A percentile compares a stretch with the other conserved stretches of the same genome.
phyloP scores from a whole-genome alignment of 23 tunicate species.

The Halocynthia aurantium region DNA sequence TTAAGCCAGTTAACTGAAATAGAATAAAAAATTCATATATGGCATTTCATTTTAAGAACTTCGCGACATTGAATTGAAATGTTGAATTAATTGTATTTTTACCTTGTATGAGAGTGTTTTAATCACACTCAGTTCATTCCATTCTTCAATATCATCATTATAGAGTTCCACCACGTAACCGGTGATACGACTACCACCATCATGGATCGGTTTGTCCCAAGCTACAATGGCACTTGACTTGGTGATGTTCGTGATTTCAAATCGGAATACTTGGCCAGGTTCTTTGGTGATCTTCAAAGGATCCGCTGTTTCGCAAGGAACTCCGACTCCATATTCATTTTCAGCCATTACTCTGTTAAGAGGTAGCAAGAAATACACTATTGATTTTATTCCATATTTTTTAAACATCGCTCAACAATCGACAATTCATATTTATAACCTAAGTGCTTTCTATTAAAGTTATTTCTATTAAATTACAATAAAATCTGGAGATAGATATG shows the following conservation, averaged over 20 bases:
- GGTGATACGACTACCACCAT: slow-evolving; percentile 77
- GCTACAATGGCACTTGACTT: slow-evolving; percentile 28
- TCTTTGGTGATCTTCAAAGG: slow-evolving; percentile 24
- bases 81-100: not conserved
- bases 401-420: too few relatives aligned
- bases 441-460: too few relatives aligned
- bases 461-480: too few relatives aligned
- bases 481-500: too few relatives aligned
- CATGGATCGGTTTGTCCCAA: slow-evolving; percentile 87
- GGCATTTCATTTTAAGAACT: not conserved
- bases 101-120: slow-evolving; percentile 52
- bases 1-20: slow-evolving; percentile 18
- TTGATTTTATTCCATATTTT: too few relatives aligned
- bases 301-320: slow-evolving; percentile 19
- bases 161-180: slow-evolving; percentile 75
- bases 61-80: not conserved
- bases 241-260: slow-evolving; percentile 14
- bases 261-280: slow-evolving; percentile 25
- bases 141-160: slow-evolving; percentile 68
- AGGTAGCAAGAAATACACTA: too few relatives aligned
- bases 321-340: slow-evolving; percentile 41
- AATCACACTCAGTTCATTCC: slow-evolving; percentile 50
- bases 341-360: slow-evolving; percentile 27
- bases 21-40: not conserved
- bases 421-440: too few relatives aligned